Conservation (phyloP, 2,797 vertebrate genomes). For the Pangasius djambal region DNA sequence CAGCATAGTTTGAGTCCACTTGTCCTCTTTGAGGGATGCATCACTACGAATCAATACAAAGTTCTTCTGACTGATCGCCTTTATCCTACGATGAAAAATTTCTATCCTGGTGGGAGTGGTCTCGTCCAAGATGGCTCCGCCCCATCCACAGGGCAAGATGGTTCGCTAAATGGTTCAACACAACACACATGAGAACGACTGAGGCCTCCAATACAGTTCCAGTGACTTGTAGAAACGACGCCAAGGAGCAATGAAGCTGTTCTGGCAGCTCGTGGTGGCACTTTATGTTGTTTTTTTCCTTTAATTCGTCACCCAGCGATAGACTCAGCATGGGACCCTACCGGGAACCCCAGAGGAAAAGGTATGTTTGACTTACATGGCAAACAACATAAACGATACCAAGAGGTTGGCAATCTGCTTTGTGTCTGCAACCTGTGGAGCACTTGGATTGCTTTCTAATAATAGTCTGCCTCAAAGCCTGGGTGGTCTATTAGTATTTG, state of each 20-base stretch:
- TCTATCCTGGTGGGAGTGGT: not conserved
- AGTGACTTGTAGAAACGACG: not conserved
- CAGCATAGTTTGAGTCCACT: not conserved
- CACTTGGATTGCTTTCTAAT: constrained; percentile 18
- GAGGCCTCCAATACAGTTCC: not conserved
- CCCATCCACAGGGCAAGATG: not conserved
- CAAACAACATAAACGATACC: constrained; percentile 9
- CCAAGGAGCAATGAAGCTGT: not conserved
- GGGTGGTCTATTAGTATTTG: constrained; percentile 33
- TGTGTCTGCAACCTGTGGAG: constrained; percentile 21
- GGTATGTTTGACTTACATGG: not conserved
- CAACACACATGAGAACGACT: not conserved
- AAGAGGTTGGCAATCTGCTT: constrained; percentile 26
- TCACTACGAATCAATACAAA: not conserved
- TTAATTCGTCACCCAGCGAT: not conserved
- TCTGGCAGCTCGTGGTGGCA: not conserved
- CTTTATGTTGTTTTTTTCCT: not conserved
- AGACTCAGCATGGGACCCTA: not conserved
- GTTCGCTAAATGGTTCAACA: not conserved
- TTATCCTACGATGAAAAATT: not conserved
- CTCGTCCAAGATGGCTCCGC: not conserved
- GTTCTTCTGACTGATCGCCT: not conserved
- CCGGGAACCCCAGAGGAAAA: not conserved
- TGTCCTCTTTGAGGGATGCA: not conserved
- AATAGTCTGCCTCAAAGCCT: constrained; percentile 11